Evolutionary conservation across 2,113 vertebrate genomes (phyloP), one percentile per base, ranked within the genome.

Genomic region (Rhinichthys klamathensis): DNA sequence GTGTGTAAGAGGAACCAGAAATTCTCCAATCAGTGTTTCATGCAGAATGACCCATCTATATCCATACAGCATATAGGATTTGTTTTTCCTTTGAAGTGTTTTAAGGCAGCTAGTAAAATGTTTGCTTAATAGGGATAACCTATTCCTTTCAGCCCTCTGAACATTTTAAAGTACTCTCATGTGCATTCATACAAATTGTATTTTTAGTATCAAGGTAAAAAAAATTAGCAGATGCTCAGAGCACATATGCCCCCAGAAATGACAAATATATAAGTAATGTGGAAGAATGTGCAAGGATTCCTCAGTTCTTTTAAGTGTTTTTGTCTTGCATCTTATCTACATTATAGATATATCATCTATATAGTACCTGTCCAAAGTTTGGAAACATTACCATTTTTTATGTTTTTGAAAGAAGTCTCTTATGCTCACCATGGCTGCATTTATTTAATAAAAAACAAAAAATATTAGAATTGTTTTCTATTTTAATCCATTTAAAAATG

Each of bases 1-100:
- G 16, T 44, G 35, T 79, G 8, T 80, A 80, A 80, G 63, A 56
- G 35, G 35, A 85, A 80, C 76, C 61, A 44, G 35, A 72, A 80
- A 32, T 61, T 79, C 8, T 85, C 30, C 67, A 72, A 72, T 70
- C 63, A 49, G 82, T 54, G 44, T 69, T 44, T 84, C 9, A 10
- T 61, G 10, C 60, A 61, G 21, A 41, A 41, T 32, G 1, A 79
- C 27, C 74, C 15, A 30, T 54, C 16, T 54, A 76, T 32, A 32
- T 30, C 46, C 44, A 51, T 76, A 54, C 7, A 54, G 73, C 46
- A 54, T n/a, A 30, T 51, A 46, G n/a, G 70, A 73, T 76, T 76
- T 54, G n/a, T 18, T 30, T 51, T 30, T 76, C 6, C 44, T 76
- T 51, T 32, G 16, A 76, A 76, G 74, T 21, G 49, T 32, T 76